phyloP scores from a whole-genome alignment of 2,888 invertebrate species.

The Drosophila maculinotata region DNA sequence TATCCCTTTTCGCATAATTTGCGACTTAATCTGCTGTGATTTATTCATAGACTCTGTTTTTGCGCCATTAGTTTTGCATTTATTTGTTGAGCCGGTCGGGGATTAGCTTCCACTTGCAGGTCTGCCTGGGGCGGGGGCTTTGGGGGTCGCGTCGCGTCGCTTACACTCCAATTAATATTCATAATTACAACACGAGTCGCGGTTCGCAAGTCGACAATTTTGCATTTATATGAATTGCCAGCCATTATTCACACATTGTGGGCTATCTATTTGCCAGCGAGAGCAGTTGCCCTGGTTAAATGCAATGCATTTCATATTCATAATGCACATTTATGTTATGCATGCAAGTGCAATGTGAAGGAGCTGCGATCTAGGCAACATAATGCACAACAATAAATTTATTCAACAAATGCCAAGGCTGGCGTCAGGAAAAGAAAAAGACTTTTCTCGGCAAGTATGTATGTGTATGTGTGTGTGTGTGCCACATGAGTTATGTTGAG shows the following conservation, averaged over 20 bases:
- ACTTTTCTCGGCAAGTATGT: constrained; percentile 45
- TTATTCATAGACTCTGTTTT: constrained; percentile 77
- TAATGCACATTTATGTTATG: constrained; percentile 62
- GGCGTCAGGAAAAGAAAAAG: constrained; percentile 27
- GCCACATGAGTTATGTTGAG: constrained; percentile 68
- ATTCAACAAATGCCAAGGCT: constrained; percentile 71
- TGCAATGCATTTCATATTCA: constrained; percentile 75
- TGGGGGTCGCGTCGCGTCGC: too few relatives aligned
- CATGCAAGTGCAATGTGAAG: constrained; percentile 24
- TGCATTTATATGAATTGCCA: constrained; percentile 35
- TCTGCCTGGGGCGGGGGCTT: too few relatives aligned
- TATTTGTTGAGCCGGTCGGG: constrained; percentile 54
- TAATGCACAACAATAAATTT: constrained; percentile 80
- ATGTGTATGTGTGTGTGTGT: constrained; percentile 21
- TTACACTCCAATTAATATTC: constrained; percentile 78
- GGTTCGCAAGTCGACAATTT: constrained; percentile 25
- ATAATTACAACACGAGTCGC: constrained; percentile 59
- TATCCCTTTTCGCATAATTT: constrained; percentile 78
- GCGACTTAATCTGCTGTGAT: constrained; percentile 76
- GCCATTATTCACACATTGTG: constrained; percentile 51
- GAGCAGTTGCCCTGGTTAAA: constrained; percentile 52
- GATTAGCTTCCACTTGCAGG: constrained; percentile 19
- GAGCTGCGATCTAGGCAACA: constrained; percentile 55
- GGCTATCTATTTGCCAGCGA: constrained; percentile 38
- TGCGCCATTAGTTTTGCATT: constrained; percentile 71